Evolutionary conservation across 2,888 invertebrate genomes (phyloP), one percentile per base, ranked within the genome.

Genomic region (Oscheius onirici): DNA sequence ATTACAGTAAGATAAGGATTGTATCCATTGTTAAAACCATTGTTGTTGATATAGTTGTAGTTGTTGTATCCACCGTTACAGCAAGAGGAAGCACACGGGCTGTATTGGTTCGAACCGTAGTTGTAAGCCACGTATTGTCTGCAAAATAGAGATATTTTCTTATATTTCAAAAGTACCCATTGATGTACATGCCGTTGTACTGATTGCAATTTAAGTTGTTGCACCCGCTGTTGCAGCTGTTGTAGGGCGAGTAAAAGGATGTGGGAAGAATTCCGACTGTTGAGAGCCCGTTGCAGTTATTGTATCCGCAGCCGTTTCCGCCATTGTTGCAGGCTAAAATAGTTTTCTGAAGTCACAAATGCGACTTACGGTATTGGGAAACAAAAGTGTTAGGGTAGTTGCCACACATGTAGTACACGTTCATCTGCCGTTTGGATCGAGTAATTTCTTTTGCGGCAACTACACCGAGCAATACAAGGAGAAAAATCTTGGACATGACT

Each of bases 71-170:
- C 71, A 69, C 69, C 72, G 28, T 63, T 69, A 57, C 80, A 81
- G 49, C 80, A 81, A 8, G 72, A 69, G 34, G 77, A 77, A 13
- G 80, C 80, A 69, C 80, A 81, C 22, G 80, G 71, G n/a, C 75
- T 77, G 60, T 81, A 81, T 20, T 67, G 74, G 54, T 76, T 76
- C 0, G 73, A 75, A n/a, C 72, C 74, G 26, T 72, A 69, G 17
- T 61, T 70, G 67, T 81, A 81, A 34, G 80, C 80, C 3, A 81
- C 77, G 52, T 77, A 81, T 55, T 76, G 77, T 17, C 80, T 80
- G 68, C 34, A 80, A 76, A 46, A 11, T 20, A n/a, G 24, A 8
- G n/a, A 44, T 24, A n/a, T 1, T 44, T 44, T 61, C 2, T 3
- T n/a, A 5, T n/a, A 22, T 34, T 41, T 10, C 34, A 8, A 22